Percentiles rank a stretch among this genome's conserved stretches.
Conservation (phyloP, 2,113 vertebrate genomes). For the Carassius gibelio region DNA sequence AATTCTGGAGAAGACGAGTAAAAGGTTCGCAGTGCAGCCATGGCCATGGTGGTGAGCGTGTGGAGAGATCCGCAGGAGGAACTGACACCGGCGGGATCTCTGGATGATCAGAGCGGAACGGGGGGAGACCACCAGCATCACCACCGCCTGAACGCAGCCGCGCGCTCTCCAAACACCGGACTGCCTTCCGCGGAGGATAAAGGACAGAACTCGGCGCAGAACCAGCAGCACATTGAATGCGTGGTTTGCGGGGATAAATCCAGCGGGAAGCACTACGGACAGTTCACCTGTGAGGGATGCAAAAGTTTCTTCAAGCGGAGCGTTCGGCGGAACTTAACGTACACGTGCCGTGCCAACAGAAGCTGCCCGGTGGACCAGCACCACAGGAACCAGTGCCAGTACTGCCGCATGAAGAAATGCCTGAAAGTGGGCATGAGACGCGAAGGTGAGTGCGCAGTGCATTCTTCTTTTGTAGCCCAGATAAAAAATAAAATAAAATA, state of each 20-base stretch:
- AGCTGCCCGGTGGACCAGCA: constrained; percentile 94
- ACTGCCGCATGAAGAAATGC: constrained; percentile 94
- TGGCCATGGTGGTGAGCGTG: constrained; percentile 90
- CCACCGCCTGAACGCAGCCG: constrained; percentile 73
- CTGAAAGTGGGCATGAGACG: constrained; percentile 95
- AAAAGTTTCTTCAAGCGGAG: constrained; percentile 95
- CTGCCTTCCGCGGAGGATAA: constrained; percentile 80
- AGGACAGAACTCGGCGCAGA: constrained; percentile 75
- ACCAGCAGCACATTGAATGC: constrained; percentile 90
- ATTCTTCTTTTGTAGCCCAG: background rate
- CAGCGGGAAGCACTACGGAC: constrained; percentile 96
- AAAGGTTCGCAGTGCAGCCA: constrained; percentile 76
- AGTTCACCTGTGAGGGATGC: constrained; percentile 97
- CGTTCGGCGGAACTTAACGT: constrained; percentile 89
- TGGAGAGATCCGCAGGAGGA: constrained; percentile 89
- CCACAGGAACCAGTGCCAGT: constrained; percentile 95
- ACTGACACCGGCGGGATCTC: constrained; percentile 81
- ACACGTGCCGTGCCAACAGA: constrained; percentile 92
- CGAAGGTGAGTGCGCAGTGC: constrained; percentile 81
- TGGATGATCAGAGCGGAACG: constrained; percentile 75
- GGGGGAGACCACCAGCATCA: constrained; percentile 63
- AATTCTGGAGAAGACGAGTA: background rate
- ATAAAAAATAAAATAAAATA: no score
- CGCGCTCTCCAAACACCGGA: constrained; percentile 84
- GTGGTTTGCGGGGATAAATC: constrained; percentile 96